phyloP scores from a whole-genome alignment of 2,888 invertebrate genomes.

The Leptarthrus brevirostris region DNA sequence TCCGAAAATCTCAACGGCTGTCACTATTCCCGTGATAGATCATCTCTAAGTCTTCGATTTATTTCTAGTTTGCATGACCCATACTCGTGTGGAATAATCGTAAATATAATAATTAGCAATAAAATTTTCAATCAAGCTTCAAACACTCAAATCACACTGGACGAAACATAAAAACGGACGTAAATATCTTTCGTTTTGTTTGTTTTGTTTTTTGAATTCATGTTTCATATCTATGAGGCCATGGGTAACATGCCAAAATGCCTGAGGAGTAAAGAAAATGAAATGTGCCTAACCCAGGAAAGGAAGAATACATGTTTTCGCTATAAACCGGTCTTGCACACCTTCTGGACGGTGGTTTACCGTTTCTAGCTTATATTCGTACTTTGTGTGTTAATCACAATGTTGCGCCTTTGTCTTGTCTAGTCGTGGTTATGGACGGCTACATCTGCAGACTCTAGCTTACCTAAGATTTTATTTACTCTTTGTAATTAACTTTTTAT shows the following conservation, averaged over 20 bases:
- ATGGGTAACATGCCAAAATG: constrained; percentile 38
- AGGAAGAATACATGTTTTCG: constrained; percentile 31
- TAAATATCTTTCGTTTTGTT: background rate
- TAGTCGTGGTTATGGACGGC: background rate
- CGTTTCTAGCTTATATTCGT: constrained; percentile 14
- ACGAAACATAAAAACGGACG: background rate
- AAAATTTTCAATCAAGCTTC: constrained; percentile 26
- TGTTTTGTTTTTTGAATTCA: constrained; percentile 3
- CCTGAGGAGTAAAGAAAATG: constrained; percentile 24
- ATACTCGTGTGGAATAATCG: background rate
- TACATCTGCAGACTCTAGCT: background rate
- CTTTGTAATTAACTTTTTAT: constrained; percentile 35
- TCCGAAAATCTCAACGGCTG: background rate
- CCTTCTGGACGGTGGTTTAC: constrained; percentile 27
- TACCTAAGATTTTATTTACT: background rate
- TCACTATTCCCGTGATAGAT: background rate
- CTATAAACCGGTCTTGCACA: constrained; percentile 34
- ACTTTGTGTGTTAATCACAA: constrained; percentile 40
- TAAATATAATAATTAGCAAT: constrained; percentile 16
- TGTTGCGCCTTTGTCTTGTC: constrained; percentile 41
- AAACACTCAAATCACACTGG: background rate
- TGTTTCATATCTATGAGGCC: constrained; percentile 22
- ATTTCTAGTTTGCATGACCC: background rate
- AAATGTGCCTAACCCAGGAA: constrained; percentile 44
- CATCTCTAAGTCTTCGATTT: background rate